These are phyloP conservation scores for Parauchenoglanis ngamensis DNA, from an alignment of 2,797 vertebrate species.

Conservation along the genomic window DNA sequence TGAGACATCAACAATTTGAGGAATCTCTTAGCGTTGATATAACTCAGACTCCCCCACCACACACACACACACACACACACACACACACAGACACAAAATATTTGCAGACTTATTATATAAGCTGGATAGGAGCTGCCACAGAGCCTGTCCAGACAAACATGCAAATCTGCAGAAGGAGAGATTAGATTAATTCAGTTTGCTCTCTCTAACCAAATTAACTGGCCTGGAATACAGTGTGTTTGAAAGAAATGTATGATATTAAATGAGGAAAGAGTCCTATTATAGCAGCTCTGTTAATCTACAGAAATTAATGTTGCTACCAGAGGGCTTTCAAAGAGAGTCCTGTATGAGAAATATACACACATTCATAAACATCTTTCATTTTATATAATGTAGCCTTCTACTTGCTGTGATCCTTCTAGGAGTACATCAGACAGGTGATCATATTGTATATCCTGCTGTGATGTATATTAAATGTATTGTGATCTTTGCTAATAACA, in stretches of 20 bases:
- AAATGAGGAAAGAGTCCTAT: not conserved
- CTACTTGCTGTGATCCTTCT: not conserved
- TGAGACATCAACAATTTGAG: not conserved
- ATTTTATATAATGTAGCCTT: not conserved
- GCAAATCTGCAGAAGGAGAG: slow-evolving; percentile 34
- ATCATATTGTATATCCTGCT: not conserved
- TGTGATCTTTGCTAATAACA: not conserved
- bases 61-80: slow-evolving; percentile 41
- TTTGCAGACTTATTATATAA: slow-evolving; percentile 46
- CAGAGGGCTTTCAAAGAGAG: not conserved
- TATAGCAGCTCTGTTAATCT: not conserved
- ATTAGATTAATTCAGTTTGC: slow-evolving; percentile 51
- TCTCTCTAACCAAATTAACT: slow-evolving; percentile 40
- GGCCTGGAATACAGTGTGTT: slow-evolving; percentile 37
- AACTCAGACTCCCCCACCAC: slow-evolving; percentile 36
- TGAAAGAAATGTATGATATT: slow-evolving; percentile 36
- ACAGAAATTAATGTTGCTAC: not conserved
- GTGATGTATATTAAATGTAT: not conserved
- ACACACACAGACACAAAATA: not conserved
- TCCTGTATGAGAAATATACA: not conserved
- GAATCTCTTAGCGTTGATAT: not conserved
- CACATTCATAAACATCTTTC: not conserved
- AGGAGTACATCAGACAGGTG: not conserved
- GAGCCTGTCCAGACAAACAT: slow-evolving; percentile 45
- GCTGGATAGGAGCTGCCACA: slow-evolving; percentile 24